Conservation (phyloP, 2,113 vertebrate species). For the Corynorhinus townsendii region DNA sequence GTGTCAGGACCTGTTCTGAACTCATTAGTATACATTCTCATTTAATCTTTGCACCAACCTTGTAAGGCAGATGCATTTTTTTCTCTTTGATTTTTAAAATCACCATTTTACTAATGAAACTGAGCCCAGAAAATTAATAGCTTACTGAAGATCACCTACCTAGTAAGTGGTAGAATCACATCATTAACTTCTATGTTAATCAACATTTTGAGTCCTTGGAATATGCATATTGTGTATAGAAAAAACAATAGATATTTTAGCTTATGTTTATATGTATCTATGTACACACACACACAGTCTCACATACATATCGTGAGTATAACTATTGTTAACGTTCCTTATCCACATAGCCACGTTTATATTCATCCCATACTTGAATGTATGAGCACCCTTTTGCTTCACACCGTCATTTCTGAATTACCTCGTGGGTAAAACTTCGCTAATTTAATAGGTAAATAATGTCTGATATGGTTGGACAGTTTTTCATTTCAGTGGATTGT, state of each 20-base stretch:
- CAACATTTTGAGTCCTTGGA: conserved; percentile 5
- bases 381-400: background rate
- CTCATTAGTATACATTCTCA: background rate
- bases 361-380: background rate
- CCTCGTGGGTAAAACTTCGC: conserved; percentile 5
- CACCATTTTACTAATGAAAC: background rate
- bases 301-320: background rate
- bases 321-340: background rate
- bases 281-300: background rate
- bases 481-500: background rate
- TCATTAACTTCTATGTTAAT: background rate
- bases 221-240: background rate
- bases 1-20: background rate
- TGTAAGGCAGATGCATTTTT: background rate
- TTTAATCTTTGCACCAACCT: background rate
- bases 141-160: background rate
- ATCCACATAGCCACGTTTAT: background rate
- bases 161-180: background rate
- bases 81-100: background rate
- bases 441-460: background rate
- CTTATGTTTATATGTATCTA: background rate
- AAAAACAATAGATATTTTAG: background rate
- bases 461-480: background rate
- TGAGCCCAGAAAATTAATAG: background rate
- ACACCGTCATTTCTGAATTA: conserved; percentile 1